Evolutionary conservation across 2,113 vertebrate species (phyloP).

Genomic region (Arizona elegans): DNA sequence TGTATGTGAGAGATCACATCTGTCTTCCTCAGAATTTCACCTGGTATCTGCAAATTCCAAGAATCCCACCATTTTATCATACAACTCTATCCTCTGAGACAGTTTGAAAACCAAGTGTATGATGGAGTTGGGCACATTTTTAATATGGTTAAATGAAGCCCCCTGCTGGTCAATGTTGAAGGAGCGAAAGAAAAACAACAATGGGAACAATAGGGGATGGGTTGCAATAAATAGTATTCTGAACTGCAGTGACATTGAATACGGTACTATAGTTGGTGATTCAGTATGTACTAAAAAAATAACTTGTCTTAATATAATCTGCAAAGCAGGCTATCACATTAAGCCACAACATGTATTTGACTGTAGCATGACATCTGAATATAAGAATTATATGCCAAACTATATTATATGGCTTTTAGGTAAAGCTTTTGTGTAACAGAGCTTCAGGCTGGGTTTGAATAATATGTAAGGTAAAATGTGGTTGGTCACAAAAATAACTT

Average conservation of each 20-base stretch:
- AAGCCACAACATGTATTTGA: neutral
- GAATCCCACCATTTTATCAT: neutral
- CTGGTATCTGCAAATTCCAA: neutral
- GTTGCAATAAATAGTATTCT: neutral
- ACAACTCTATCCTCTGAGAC: neutral
- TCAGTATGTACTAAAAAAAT: neutral
- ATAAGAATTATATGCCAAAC: neutral
- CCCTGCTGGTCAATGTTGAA: neutral
- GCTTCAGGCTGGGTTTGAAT: neutral
- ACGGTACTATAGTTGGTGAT: neutral
- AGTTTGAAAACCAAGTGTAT: neutral
- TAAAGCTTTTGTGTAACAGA: neutral
- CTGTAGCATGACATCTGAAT: neutral
- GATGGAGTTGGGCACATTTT: neutral
- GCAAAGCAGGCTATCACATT: neutral
- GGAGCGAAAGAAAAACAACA: neutral
- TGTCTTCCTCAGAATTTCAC: neutral
- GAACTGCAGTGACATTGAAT: neutral
- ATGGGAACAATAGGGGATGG: neutral
- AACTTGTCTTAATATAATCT: neutral
- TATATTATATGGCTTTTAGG: neutral
- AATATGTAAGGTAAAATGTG: neutral
- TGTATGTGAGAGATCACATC: neutral
- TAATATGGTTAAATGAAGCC: neutral
- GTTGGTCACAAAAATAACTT: neutral